These are phyloP conservation scores for Gadus chalcogrammus DNA, from an alignment of 2,113 vertebrate species.

Conservation along the genomic window DNA sequence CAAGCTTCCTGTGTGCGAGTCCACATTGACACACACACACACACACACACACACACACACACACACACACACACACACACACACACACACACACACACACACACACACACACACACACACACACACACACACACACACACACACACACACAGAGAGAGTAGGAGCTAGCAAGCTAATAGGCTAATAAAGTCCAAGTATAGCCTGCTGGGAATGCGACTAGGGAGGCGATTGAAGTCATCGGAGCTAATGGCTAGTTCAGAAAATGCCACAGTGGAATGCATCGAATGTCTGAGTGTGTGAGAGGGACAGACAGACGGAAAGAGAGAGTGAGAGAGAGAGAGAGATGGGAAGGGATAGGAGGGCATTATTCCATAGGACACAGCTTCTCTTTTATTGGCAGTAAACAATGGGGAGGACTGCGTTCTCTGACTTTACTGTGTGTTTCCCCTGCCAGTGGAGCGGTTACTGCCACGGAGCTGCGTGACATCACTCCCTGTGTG, in stretches of 20 bases:
- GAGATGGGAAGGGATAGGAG: neutral
- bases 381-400: neutral
- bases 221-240: conserved; percentile 51
- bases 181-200: conserved; percentile 71
- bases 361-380: neutral
- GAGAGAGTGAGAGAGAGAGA: too few relatives aligned
- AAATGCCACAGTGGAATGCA: conserved; percentile 68
- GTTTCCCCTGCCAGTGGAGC: neutral
- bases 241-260: conserved; percentile 60
- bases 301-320: neutral
- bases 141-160: conserved; percentile 37
- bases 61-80: conserved; percentile 28
- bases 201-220: conserved; percentile 33
- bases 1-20: neutral
- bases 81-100: neutral
- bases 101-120: conserved; percentile 33
- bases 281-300: conserved; percentile 12
- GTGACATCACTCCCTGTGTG: neutral
- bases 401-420: neutral
- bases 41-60: conserved; percentile 17
- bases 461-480: neutral
- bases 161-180: conserved; percentile 45
- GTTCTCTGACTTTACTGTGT: neutral
- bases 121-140: neutral
- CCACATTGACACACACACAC: neutral